Conservation (phyloP, 2,888 invertebrate genomes). For the Heliconius ismenius region DNA sequence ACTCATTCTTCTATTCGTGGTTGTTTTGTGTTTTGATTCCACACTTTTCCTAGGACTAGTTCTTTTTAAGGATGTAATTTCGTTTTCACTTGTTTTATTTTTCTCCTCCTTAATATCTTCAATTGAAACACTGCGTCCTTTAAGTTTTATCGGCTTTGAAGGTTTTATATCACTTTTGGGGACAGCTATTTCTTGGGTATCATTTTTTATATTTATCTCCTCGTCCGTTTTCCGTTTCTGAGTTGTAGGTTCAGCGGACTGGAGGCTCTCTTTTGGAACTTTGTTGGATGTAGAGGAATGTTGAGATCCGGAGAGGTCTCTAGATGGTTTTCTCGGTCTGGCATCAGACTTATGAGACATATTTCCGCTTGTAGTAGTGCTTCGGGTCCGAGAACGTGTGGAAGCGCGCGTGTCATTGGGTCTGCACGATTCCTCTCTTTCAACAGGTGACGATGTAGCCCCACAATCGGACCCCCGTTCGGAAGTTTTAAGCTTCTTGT, state of each 20-base stretch:
- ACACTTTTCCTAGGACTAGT: slow-evolving; percentile 59
- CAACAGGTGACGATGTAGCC: slow-evolving; percentile 87
- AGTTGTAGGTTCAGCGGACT: slow-evolving; percentile 83
- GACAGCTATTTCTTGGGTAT: slow-evolving; percentile 58
- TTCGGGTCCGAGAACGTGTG: slow-evolving; percentile 85
- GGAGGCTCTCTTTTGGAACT: slow-evolving; percentile 81
- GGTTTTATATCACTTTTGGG: slow-evolving; percentile 57
- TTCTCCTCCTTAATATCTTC: slow-evolving; percentile 70
- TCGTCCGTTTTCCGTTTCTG: slow-evolving; percentile 84
- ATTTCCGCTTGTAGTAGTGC: slow-evolving; percentile 86
- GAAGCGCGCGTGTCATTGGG: slow-evolving; percentile 71
- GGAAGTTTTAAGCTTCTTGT: slow-evolving; percentile 92
- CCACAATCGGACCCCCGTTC: slow-evolving; percentile 88
- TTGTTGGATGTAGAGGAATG: slow-evolving; percentile 68
- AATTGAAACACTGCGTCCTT: slow-evolving; percentile 57
- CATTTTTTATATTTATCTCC: slow-evolving; percentile 75
- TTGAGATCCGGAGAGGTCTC: slow-evolving; percentile 61
- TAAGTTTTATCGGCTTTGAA: slow-evolving; percentile 51
- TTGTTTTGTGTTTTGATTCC: slow-evolving; percentile 58
- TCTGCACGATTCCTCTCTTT: slow-evolving; percentile 87
- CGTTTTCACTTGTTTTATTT: slow-evolving; percentile 53
- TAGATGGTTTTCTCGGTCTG: slow-evolving; percentile 76
- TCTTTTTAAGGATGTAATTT: slow-evolving; percentile 48
- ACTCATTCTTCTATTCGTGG: slow-evolving; percentile 54
- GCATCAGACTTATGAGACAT: slow-evolving; percentile 83